These are phyloP conservation scores for Trissoscelio sp. DNA, from an alignment of 2,888 invertebrate genomes.

Conservation along the genomic window DNA sequence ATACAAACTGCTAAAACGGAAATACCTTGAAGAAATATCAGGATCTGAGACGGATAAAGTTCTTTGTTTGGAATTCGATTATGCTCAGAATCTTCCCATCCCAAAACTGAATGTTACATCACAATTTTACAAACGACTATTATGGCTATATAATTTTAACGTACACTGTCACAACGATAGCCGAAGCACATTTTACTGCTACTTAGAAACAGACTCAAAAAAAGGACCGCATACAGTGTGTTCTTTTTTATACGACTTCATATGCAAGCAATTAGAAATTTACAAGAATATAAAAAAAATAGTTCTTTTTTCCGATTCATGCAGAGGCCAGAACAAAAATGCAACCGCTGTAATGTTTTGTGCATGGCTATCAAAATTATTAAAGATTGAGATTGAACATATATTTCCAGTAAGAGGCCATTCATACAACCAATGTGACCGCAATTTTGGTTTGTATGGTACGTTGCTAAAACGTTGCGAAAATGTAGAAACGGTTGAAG, in stretches of 20 bases:
- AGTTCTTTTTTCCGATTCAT: constrained; percentile 54
- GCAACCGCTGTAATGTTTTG: constrained; percentile 35
- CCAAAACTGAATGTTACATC: constrained; percentile 37
- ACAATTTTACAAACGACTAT: constrained; percentile 38
- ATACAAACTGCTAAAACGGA: constrained; percentile 5
- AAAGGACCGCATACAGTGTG: constrained; percentile 46
- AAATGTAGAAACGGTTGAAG: no score
- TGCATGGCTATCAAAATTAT: constrained; percentile 21
- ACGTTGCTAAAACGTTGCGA: no score
- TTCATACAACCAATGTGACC: no score
- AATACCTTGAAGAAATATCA: constrained; percentile 13
- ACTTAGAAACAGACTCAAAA: constrained; percentile 34
- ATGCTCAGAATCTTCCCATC: constrained; percentile 25
- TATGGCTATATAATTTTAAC: constrained; percentile 40
- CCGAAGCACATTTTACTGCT: constrained; percentile 32
- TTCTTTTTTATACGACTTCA: constrained; percentile 45
- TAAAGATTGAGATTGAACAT: constrained; percentile 37
- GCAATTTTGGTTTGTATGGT: constrained; percentile 69
- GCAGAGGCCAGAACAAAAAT: constrained; percentile 59
- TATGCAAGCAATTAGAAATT: constrained; percentile 13
- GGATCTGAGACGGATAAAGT: no score
- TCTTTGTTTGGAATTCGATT: constrained; percentile 49
- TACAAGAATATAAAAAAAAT: constrained; percentile 18
- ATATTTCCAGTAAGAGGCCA: constrained; percentile 55
- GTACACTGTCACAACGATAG: constrained; percentile 43